A percentile compares a stretch with the other conserved stretches of the same genome.
phyloP scores from a whole-genome alignment of 2,888 invertebrate species.

The Lymantria dispar region DNA sequence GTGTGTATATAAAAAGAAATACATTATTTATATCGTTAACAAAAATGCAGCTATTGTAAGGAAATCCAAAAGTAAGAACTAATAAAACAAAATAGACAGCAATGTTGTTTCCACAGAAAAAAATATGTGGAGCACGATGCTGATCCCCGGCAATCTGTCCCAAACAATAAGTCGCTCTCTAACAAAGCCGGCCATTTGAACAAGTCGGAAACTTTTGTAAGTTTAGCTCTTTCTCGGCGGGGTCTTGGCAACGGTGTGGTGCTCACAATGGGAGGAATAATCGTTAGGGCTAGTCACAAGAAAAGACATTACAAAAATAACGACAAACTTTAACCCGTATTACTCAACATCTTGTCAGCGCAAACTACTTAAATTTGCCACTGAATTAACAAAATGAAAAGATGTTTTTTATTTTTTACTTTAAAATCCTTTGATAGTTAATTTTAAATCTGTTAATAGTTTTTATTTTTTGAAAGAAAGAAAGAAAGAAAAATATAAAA shows the following conservation, averaged over 20 bases:
- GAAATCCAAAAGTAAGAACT: background rate
- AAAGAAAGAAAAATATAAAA: too few relatives aligned
- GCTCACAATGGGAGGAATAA: slow-evolving; percentile 76
- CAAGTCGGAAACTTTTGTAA: slow-evolving; percentile 81
- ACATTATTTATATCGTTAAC: too few relatives aligned
- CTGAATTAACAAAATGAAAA: slow-evolving; percentile 21
- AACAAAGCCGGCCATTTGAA: slow-evolving; percentile 81
- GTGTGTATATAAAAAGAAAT: too few relatives aligned
- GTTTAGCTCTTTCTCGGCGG: slow-evolving; percentile 77
- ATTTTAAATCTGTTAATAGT: background rate
- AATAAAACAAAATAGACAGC: background rate
- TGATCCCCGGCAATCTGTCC: slow-evolving; percentile 79
- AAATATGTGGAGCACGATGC: slow-evolving; percentile 54
- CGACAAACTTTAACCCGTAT: slow-evolving; percentile 68
- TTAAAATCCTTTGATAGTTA: too few relatives aligned
- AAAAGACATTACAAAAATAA: slow-evolving; percentile 78
- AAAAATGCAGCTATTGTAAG: too few relatives aligned
- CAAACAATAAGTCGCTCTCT: slow-evolving; percentile 79
- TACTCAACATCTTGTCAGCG: slow-evolving; percentile 69
- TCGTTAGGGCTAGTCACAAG: slow-evolving; percentile 78
- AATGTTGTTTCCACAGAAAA: slow-evolving; percentile 42
- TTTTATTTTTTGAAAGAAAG: too few relatives aligned
- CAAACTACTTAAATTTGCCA: slow-evolving; percentile 59
- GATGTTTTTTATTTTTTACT: too few relatives aligned
- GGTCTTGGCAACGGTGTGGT: slow-evolving; percentile 71